Evolutionary conservation across 2,797 vertebrate genomes (phyloP).

Genomic region (Xerus rutilus): DNA sequence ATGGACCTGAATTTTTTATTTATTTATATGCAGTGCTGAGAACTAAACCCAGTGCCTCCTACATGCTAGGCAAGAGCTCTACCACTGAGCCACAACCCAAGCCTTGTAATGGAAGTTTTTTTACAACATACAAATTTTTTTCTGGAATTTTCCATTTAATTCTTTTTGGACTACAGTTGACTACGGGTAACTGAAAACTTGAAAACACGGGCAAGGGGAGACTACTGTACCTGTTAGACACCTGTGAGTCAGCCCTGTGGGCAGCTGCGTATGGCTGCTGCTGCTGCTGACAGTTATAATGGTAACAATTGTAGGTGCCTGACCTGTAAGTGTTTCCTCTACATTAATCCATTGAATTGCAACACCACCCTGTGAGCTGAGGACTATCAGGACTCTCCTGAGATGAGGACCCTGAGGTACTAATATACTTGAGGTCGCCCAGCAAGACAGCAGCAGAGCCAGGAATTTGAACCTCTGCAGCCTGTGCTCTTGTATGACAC

Average conservation of each 20-base stretch:
- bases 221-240: neutral
- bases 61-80: too few relatives aligned
- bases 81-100: too few relatives aligned
- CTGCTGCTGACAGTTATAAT: accelerated
- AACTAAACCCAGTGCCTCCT: too few relatives aligned
- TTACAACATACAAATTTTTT: neutral
- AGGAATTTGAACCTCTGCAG: neutral
- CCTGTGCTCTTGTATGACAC: neutral
- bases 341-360: neutral
- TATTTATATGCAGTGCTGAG: too few relatives aligned
- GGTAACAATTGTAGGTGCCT: neutral
- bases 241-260: neutral
- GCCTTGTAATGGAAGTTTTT: neutral
- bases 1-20: too few relatives aligned
- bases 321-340: too few relatives aligned
- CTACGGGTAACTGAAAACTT: neutral
- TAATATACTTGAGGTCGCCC: neutral
- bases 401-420: neutral
- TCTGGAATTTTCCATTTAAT: neutral
- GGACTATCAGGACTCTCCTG: neutral
- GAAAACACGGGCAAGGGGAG: neutral
- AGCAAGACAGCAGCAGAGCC: neutral
- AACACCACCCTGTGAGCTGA: accelerated
- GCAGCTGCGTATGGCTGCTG: too few relatives aligned
- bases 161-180: neutral